Base-by-base conservation (phyloP, 2,888 invertebrate species). In the Onthophagus sagittarius region DNA sequence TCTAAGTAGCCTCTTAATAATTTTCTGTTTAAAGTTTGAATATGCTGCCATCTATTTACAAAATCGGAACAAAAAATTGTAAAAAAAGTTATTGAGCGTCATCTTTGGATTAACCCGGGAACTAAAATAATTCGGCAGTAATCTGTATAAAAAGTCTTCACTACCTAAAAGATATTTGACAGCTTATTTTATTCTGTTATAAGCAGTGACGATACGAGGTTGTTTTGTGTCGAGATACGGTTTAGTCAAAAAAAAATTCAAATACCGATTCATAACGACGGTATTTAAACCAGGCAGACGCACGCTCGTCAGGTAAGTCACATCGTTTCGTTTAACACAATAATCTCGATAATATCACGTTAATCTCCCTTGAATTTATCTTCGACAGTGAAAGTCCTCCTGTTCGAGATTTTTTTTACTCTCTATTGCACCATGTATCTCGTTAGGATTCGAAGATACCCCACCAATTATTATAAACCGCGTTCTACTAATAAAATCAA, bases 171-270 rank as follows among this genome's bases (percentile, higher is more conserved):
- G 39, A 9, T 11, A 53, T 23, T 67, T 67, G 67, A 67, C 67
- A 67, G 67, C 6, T 67, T 67, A 31, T 23, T n/a, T 15, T 67
- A 67, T 31, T 67, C 23, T 67, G 67, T 67, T 67, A 67, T 67
- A 32, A 32, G 67, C 32, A 32, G 23, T 7, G n/a, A 67, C 5
- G 32, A 67, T 32, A 67, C 67, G 39, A 53, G 11, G 39, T 53
- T 7, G 31, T 67, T 32, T 32, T 67, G 23, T 15, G 67, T 15
- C 31, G 32, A n/a, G 67, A 67, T 64, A 2, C 9, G 31, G 6
- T n/a, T 23, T 23, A 31, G 15, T 11, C 31, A 67, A 15, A n/a
- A 62, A 62, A 62, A 62, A 62, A 13, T 23, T 64, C 5, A 15
- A 15, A 23, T 67, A 1, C 15, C n/a, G n/a, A 23, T n/a, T 67